Evolutionary conservation across 2,113 vertebrate genomes (phyloP), one percentile per base, ranked within the genome.

Genomic region (Clarias macrocephalus): DNA sequence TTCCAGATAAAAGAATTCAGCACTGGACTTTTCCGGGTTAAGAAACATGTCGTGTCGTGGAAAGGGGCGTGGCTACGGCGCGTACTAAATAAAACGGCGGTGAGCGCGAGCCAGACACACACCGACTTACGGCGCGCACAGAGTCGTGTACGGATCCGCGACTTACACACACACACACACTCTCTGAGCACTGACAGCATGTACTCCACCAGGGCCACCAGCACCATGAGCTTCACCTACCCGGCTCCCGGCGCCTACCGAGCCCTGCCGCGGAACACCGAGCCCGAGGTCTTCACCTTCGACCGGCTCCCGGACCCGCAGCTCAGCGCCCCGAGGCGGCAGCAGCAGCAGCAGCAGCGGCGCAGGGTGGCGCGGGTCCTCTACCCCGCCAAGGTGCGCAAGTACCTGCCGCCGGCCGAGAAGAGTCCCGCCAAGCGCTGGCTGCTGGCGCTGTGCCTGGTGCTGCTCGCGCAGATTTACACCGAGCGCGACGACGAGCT

Each of bases 401-500:
- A 94, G 93, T 94, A 96, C 73, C 94, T 96, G 0, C 95, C 95
- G 0, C 93, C 93, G 0, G 93, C 92, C 6, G 95, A 96, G 94
- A 94, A 88, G 90, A 95, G 89, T 89, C 89, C 89, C 0, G 95
- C 91, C 83, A 94, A 95, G 89, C 94, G 95, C 76, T 95, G 94
- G 95, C 91, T 96, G 87, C 13, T 95, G 33, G 37, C 92, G 54
- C 94, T 96, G 87, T 92, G 92, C 75, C 92, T 96, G 89, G 94
- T 96, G 90, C 91, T 96, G 66, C 92, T 95, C 85, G 92, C 93
- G 92, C 95, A 96, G 92, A 94, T 96, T 92, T 95, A 95, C 94
- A 93, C 93, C 72, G 95, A 95, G 91, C 18, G n/a, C n/a, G 66
- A 63, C 30, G 95, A 95, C 21, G 92, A 92, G 12, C 89, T 85